phyloP scores from a whole-genome alignment of 2,888 invertebrate genomes.

The Beris chalybata region DNA sequence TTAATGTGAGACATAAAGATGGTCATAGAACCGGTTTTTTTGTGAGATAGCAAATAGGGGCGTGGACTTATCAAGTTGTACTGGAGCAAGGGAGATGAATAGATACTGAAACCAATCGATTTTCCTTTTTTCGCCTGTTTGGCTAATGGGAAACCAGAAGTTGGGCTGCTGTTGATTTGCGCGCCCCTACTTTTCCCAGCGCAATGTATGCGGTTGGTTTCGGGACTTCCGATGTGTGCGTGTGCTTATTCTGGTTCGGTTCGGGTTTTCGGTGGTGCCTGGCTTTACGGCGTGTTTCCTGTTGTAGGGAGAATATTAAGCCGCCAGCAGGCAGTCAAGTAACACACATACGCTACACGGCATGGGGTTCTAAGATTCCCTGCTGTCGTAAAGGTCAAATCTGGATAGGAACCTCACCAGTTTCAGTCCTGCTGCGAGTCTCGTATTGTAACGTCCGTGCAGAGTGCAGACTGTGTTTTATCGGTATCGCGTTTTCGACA shows the following conservation, averaged over 20 bases:
- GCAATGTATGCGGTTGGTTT: background rate
- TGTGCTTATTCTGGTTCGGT: slow-evolving; percentile 16
- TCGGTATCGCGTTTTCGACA: slow-evolving; percentile 34
- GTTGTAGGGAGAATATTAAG: slow-evolving; percentile 25
- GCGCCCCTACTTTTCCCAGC: too few species aligned
- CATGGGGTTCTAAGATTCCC: slow-evolving; percentile 40
- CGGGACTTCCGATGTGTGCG: background rate
- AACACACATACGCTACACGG: slow-evolving; percentile 35
- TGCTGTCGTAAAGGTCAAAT: slow-evolving; percentile 42
- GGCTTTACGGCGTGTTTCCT: slow-evolving; percentile 25
- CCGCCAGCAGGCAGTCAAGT: slow-evolving; percentile 32
- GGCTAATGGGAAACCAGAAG: too few species aligned
- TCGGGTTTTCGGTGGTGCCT: slow-evolving; percentile 25
- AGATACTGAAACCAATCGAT: too few species aligned
- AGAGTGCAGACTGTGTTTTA: slow-evolving; percentile 24
- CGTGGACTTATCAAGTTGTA: too few species aligned
- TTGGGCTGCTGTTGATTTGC: too few species aligned
- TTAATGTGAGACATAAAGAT: too few species aligned
- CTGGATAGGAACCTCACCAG: slow-evolving; percentile 48
- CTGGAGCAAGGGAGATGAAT: too few species aligned
- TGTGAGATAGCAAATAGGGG: too few species aligned
- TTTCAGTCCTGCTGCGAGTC: slow-evolving; percentile 58
- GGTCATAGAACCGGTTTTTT: too few species aligned
- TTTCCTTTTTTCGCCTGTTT: too few species aligned
- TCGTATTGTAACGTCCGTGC: slow-evolving; percentile 48